Evolutionary conservation across 2,888 invertebrate genomes (phyloP).

Genomic region (Drosophila picticornis): DNA sequence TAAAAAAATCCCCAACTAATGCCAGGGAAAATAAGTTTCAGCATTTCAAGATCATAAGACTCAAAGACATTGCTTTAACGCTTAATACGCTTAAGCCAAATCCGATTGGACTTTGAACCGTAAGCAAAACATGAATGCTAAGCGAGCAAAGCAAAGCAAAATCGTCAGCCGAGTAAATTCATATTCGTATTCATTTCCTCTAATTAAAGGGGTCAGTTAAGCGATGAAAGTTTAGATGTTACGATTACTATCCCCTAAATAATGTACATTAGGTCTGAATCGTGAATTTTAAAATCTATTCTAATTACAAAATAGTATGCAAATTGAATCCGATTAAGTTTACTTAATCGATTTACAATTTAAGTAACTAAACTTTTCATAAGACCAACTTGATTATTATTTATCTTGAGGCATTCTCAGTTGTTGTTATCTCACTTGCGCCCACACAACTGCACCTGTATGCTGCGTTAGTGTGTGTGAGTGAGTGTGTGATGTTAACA

Average conservation of each 20-base stretch:
- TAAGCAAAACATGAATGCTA: slow-evolving; percentile 40
- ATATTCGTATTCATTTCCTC: not conserved
- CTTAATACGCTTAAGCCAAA: not conserved
- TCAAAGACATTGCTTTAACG: slow-evolving; percentile 7
- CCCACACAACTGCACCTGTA: slow-evolving; percentile 56
- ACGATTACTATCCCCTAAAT: not conserved
- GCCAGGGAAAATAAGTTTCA: not conserved
- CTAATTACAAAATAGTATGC: not conserved
- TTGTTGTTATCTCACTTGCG: slow-evolving; percentile 35
- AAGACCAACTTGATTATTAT: slow-evolving; percentile 25
- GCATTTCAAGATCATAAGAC: slow-evolving; percentile 28
- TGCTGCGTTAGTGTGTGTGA: slow-evolving; percentile 21
- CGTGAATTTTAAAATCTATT: not conserved
- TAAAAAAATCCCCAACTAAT: not conserved
- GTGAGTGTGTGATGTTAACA: slow-evolving; percentile 54
- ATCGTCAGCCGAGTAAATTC: not conserved
- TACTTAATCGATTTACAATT: not conserved
- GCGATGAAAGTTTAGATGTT: not conserved
- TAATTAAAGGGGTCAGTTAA: not conserved
- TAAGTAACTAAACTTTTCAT: slow-evolving; percentile 13
- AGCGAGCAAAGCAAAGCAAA: slow-evolving; percentile 30
- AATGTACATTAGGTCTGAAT: not conserved
- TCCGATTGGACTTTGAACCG: slow-evolving; percentile 68
- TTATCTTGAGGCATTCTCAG: slow-evolving; percentile 37
- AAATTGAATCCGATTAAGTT: not conserved